Conservation (phyloP, 2,888 invertebrate species). For the Punctoribates punctum region DNA sequence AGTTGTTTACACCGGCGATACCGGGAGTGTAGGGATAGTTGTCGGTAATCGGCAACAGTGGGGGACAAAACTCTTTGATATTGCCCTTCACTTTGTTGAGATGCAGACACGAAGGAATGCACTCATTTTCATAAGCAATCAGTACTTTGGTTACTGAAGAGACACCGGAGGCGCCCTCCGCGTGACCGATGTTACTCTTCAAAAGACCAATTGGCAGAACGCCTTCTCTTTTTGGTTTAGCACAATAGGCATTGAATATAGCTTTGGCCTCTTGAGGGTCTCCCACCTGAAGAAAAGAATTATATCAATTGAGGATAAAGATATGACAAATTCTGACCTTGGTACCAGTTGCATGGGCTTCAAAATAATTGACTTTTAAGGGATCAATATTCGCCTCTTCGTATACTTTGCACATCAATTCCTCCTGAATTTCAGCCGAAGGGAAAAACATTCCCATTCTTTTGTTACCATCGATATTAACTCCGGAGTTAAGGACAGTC, state of each 20-base stretch:
- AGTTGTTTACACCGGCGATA: conserved; percentile 36
- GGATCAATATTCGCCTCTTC: conserved; percentile 75
- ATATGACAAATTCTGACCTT: conserved; percentile 76
- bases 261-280: conserved; percentile 59
- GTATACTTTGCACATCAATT: conserved; percentile 69
- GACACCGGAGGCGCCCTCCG: conserved; percentile 53
- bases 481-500: too few relatives aligned
- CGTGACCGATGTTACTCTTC: conserved; percentile 85
- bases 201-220: conserved; percentile 93
- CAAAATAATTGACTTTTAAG: conserved; percentile 78
- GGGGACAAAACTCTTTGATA: conserved; percentile 51
- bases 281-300: conserved; percentile 51
- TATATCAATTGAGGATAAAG: not conserved
- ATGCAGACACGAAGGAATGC: conserved; percentile 58
- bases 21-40: conserved; percentile 56
- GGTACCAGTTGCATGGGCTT: conserved; percentile 93
- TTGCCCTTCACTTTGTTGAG: conserved; percentile 57
- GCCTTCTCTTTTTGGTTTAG: conserved; percentile 61
- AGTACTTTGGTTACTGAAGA: conserved; percentile 52
- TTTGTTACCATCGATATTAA: conserved; percentile 87
- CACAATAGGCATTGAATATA: conserved; percentile 53
- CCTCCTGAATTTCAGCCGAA: conserved; percentile 64
- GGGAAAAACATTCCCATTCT: conserved; percentile 63
- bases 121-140: conserved; percentile 56
- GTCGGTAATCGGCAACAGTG: not conserved